Percentiles rank a stretch among this genome's conserved stretches.
These are phyloP conservation scores for Drosophila peninsularis DNA, from an alignment of 2,888 invertebrate genomes.

Conservation along the genomic window DNA sequence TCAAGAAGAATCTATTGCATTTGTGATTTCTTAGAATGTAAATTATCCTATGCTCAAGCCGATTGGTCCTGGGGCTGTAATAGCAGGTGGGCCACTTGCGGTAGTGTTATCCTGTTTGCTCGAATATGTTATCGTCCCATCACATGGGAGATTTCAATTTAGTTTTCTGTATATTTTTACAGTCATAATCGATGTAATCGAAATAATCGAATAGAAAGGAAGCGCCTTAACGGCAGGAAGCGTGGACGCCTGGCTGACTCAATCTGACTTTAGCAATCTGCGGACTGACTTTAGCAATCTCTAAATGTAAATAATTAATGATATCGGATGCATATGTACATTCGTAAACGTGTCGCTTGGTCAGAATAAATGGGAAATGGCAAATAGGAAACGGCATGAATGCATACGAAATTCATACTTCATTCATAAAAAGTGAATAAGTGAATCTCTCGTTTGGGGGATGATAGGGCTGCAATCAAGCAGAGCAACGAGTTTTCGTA, in stretches of 20 bases:
- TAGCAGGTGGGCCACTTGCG: no score
- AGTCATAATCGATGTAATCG: background rate
- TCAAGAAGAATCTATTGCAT: no score
- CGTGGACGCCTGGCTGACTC: background rate
- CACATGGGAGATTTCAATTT: background rate
- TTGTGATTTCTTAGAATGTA: no score
- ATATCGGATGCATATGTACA: slow-evolving; percentile 10
- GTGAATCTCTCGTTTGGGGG: slow-evolving; percentile 27
- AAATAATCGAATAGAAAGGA: background rate
- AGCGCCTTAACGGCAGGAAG: background rate
- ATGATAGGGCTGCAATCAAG: slow-evolving; percentile 14
- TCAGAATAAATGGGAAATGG: slow-evolving; percentile 4
- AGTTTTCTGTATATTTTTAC: background rate
- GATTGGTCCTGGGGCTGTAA: no score
- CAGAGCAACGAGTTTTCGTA: background rate
- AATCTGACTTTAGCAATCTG: background rate
- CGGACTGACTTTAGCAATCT: no score
- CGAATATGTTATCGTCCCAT: no score
- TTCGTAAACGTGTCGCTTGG: background rate
- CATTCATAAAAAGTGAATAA: slow-evolving; percentile 55
- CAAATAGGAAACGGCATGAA: slow-evolving; percentile 12
- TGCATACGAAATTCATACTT: slow-evolving; percentile 12
- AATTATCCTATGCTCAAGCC: no score
- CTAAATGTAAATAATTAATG: slow-evolving; percentile 12
- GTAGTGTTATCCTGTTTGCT: no score